Percentiles rank a stretch among this genome's conserved stretches.
These are phyloP conservation scores for Lepus timidus DNA, from an alignment of 2,113 vertebrate genomes.

Conservation along the genomic window DNA sequence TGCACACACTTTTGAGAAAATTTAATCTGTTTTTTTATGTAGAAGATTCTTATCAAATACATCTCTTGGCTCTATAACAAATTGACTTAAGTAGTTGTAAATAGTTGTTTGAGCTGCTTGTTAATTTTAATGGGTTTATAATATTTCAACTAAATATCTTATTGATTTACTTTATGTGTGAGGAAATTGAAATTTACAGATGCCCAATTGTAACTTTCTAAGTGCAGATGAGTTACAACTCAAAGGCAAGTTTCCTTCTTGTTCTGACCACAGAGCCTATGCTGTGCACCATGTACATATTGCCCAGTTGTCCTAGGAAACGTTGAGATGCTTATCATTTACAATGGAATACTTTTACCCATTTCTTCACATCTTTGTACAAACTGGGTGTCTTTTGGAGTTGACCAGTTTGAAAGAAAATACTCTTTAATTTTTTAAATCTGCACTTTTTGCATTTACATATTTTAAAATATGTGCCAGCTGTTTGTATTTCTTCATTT, in stretches of 20 bases:
- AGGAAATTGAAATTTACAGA: constrained; percentile 11
- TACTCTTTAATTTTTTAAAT: neutral
- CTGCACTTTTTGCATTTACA: neutral
- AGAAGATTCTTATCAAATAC: neutral
- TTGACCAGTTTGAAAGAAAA: neutral
- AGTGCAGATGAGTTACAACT: neutral
- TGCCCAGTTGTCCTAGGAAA: neutral
- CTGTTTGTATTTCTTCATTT: neutral
- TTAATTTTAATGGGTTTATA: constrained; percentile 23
- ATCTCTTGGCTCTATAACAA: neutral
- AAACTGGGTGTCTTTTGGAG: neutral
- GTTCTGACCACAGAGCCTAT: neutral
- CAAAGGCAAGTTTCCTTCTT: neutral
- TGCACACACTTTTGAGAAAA: neutral
- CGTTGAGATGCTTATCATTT: neutral
- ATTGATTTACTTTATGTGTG: neutral
- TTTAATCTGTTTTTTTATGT: constrained; percentile 21
- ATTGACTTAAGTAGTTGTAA: neutral
- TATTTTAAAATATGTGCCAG: neutral
- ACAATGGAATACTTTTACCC: neutral
- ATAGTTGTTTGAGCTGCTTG: neutral
- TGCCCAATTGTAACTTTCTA: neutral
- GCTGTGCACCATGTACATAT: neutral
- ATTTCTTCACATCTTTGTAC: neutral
- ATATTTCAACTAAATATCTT: neutral